Conservation (phyloP, 2,797 vertebrate species). For the Hirundo rustica region DNA sequence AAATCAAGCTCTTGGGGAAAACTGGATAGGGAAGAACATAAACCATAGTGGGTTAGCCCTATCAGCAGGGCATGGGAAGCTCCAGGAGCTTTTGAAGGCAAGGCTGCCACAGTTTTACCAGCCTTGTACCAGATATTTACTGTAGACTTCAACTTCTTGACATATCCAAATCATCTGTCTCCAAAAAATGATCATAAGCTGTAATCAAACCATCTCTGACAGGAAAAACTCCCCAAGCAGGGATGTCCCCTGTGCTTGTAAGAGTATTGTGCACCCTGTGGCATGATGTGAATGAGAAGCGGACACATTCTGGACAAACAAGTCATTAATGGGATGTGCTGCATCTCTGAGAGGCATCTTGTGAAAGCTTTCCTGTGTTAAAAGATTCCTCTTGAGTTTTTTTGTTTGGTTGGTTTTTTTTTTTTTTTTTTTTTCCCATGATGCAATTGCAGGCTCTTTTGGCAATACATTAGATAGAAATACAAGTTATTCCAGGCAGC, state of each 20-base stretch:
- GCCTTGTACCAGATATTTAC: not conserved
- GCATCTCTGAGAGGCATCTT: not conserved
- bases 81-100: not conserved
- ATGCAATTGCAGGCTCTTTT: not conserved
- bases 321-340: not conserved
- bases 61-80: not conserved
- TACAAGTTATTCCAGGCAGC: not conserved
- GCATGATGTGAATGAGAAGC: not conserved
- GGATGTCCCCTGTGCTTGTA: not conserved
- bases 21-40: not conserved
- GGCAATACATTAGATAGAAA: not conserved
- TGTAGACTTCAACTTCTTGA: not conserved
- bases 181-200: not conserved
- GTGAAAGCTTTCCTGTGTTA: not conserved
- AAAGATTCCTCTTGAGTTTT: not conserved
- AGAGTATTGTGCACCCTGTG: not conserved
- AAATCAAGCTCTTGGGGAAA: not conserved
- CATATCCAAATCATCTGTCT: not conserved
- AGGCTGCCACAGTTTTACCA: not conserved
- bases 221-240: not conserved
- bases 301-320: not conserved
- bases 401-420: not conserved
- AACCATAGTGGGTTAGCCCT: not conserved
- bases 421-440: not conserved
- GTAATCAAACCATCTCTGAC: not conserved